Evolutionary conservation across 2,797 vertebrate genomes (phyloP).

Genomic region (Bradypodion ventrale): DNA sequence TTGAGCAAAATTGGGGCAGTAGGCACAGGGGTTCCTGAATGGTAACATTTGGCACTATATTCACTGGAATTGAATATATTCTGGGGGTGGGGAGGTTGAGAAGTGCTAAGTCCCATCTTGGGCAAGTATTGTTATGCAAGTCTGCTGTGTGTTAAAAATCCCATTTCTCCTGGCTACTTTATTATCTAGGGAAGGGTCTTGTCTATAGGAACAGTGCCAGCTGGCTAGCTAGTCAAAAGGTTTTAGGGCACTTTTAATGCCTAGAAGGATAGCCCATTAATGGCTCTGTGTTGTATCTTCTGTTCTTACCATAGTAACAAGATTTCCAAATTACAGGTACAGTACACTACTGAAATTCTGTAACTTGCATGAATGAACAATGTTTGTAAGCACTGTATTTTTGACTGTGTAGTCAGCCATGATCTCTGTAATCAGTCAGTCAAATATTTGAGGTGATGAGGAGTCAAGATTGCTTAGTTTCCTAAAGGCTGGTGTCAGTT

Average conservation of each 20-base stretch:
- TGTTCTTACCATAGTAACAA: neutral
- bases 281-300: neutral
- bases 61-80: conserved; percentile 12
- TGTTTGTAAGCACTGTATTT: conserved; percentile 1
- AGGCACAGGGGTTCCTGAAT: no score
- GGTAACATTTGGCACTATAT: no score
- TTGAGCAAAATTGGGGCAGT: no score
- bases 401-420: neutral
- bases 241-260: neutral
- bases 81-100: neutral
- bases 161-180: conserved; percentile 40
- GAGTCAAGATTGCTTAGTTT: neutral
- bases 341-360: neutral
- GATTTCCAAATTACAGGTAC: neutral
- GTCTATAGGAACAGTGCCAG: conserved; percentile 55
- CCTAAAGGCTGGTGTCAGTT: neutral
- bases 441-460: neutral
- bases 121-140: conserved; percentile 56
- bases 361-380: neutral
- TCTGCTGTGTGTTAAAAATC: conserved; percentile 48
- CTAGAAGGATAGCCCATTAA: neutral
- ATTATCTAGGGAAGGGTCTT: conserved; percentile 25
- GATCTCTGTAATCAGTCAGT: neutral
- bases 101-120: neutral
- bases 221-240: conserved; percentile 40